Base-by-base conservation (phyloP, 2,888 invertebrate genomes). In the Hypolimnas misippus region DNA sequence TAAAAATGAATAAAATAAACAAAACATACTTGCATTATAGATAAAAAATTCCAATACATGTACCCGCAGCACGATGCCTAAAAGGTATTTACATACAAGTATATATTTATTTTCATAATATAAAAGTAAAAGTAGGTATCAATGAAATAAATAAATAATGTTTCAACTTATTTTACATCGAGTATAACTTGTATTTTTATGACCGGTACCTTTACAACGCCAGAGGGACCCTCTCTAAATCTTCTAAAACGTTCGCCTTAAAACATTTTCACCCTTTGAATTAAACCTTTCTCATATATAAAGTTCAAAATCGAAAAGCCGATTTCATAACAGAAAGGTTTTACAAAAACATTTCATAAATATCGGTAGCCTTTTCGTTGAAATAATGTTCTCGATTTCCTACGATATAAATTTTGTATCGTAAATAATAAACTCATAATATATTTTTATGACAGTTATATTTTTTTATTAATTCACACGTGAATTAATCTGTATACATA, bases 181-280 rank as follows among this genome's bases (percentile, higher is more conserved):
- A 51, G 44, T 40, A 46, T 57, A 44, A 58, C 40, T 61, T 46
- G 33, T 57, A 35, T 54, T 61, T 60, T 61, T 55, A 58, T 58
- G 51, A 63, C 42, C 57, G 51, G 42, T 57, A 52, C 57, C 63
- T 44, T 44, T 51, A 52, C 46, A 63, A 54, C 53, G 44, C 19
- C 44, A 19, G 51, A 61, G 46, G 55, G 51, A 55, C 52, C 57
- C 61, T 46, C 51, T 55, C 33, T 44, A 61, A 63, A 66, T 63
- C 46, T 61, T 60, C n/a, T 31, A 19, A 10, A 44, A 56, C 42
- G 21, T 51, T 56, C 21, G 25, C 17, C 42, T 55, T 38, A 53
- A 53, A 21, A 16, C 25, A 44, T 44, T 44, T 44, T 44, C 12
- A 19, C 44, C 44, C 17, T 44, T 44, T 44, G 19, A 31, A 44